Conservation (phyloP, 2,113 vertebrate genomes). For the Acinonyx jubatus region DNA sequence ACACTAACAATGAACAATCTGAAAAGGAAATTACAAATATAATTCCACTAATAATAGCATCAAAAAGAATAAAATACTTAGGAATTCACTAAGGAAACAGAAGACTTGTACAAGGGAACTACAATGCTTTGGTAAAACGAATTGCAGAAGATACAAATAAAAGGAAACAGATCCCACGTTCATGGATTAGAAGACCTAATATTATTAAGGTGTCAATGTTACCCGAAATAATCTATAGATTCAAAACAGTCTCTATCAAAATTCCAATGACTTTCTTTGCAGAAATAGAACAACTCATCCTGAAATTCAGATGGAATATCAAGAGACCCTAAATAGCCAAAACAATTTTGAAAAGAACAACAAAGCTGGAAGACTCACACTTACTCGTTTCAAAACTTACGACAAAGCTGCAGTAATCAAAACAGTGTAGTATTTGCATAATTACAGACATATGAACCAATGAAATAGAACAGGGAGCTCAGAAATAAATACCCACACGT, state of each 20-base stretch:
- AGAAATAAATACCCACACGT: neutral
- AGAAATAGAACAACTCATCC: neutral
- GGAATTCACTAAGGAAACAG: neutral
- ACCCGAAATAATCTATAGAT: neutral
- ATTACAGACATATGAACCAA: neutral
- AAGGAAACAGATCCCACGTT: neutral
- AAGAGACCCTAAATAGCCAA: neutral
- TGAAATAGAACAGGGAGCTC: neutral
- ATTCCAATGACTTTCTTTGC: neutral
- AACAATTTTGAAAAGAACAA: neutral
- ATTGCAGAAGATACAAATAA: neutral
- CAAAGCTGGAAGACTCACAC: neutral
- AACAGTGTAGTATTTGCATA: neutral
- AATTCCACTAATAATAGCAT: neutral
- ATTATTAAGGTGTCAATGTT: neutral
- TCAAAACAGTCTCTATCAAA: neutral
- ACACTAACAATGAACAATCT: neutral
- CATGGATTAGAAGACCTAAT: neutral
- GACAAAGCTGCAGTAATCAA: neutral
- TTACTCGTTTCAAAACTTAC: neutral
- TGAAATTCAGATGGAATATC: neutral
- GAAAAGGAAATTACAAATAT: neutral
- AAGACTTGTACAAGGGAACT: neutral
- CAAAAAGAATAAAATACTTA: neutral
- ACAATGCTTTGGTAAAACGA: neutral